Evolutionary conservation across 2,797 vertebrate genomes (phyloP), one percentile per base, ranked within the genome.

Genomic region (Ctenochaetus hawaiiensis): DNA sequence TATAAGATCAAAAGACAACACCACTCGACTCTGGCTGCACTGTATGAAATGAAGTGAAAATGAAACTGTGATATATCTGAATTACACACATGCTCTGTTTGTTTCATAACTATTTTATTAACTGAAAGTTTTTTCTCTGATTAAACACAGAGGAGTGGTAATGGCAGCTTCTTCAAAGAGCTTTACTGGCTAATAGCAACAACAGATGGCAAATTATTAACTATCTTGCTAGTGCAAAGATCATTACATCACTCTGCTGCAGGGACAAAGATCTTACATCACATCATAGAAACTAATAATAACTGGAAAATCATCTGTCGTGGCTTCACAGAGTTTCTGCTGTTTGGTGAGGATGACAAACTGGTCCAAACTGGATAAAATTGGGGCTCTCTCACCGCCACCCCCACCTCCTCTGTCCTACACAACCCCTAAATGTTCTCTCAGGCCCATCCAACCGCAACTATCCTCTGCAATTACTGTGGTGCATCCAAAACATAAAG

Each of bases 321-420:
- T 67, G 47, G 37, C 34, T 60, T 73, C 73, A 69, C 56, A 74
- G 23, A 44, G 41, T 58, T 78, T 77, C 53, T 84, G 72, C 52
- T 85, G 61, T 82, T 75, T 65, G 23, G 22, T 67, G 37, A 20
- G 49, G 70, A 58, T 59, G n/a, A 7, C 52, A 86, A 92, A 91
- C 91, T 86, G 82, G 90, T 87, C 80, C 52, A 71, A 90, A 92
- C 92, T 89, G 91, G 91, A 81, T 75, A 73, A 49, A 88, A 87
- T 44, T 80, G 72, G 72, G 81, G 16, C 71, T 85, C 37, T 59
- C 75, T 73, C 73, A 26, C 22, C 56, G 30, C 34, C 16, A 12
- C 48, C 47, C 58, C 66, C 67, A 65, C 47, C 47, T 8, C 22
- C 22, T 41, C 70, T 43, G 17, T 20, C 18, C 72, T 20, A 23